Base-by-base conservation (phyloP, 2,797 vertebrate genomes). In the Leptodactylus fallax region DNA sequence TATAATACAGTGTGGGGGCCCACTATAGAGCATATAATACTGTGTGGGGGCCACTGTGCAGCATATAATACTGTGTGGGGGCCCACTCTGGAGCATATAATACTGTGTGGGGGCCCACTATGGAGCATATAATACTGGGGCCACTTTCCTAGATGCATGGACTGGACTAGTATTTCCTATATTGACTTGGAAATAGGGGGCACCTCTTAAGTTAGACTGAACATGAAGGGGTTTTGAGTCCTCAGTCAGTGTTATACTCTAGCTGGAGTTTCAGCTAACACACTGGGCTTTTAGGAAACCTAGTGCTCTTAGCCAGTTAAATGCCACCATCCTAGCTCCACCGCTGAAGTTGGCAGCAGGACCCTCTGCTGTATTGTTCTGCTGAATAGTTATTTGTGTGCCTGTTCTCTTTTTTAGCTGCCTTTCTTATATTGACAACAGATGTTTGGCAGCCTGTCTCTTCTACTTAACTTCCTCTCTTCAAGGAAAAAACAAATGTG, bases 401-500 rank as follows among this genome's bases (percentile, higher is more conserved):
- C 12, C 25, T 56, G 67, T 9, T 47, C 5, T 16, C 25, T 74
- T 47, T 74, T 71, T 55, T 23, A 56, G 61, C 77, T 74, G 85
- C 69, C 67, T 74, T 81, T 56, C 65, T 80, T 81, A 16, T 25
- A 76, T 87, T 61, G 53, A 81, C 56, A 81, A 74, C 79, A 87
- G 67, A 87, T 87, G 85, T 81, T 74, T 87, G 85, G 79, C 85
- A 72, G 19, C 79, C 19, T 58, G 25, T 81, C 17, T 71, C 63
- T 81, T 61, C 55, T 87, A 87, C 58, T 80, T 81, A 87, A 81
- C 16, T 76, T 81, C 45, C 79, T 86, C 61, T 60, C 49, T 86
- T 58, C 51, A 69, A 71, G 84, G n/a, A 63, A 77, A 77, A 79
- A 55, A 25, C 47, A 55, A 86, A 85, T 49, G 36, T 85, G 83